These are phyloP conservation scores for Halictus rubicundus DNA, from an alignment of 1,140 invertebrate genomes.

Conservation along the genomic window DNA sequence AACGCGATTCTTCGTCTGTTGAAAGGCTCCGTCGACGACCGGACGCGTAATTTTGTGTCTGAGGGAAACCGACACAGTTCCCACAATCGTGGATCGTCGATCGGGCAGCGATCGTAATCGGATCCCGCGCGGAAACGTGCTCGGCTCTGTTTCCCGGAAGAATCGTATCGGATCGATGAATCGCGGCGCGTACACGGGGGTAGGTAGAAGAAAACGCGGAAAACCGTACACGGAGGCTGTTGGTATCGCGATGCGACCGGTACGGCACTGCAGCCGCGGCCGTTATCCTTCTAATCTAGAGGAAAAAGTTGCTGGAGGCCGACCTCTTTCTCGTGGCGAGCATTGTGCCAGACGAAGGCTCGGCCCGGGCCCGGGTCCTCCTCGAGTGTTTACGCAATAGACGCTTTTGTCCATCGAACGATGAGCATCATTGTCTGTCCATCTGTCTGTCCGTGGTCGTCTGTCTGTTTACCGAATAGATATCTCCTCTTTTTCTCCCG, in stretches of 20 bases:
- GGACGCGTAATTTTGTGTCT: background rate
- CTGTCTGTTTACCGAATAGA: conserved; percentile 80
- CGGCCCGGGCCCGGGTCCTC: conserved; percentile 53
- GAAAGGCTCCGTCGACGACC: too few species aligned
- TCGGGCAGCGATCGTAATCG: conserved; percentile 31
- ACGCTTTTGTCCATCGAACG: conserved; percentile 79
- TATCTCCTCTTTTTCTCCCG: conserved; percentile 47
- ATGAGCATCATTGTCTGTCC: conserved; percentile 79
- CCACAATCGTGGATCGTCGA: conserved; percentile 2
- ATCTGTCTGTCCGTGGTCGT: conserved; percentile 64
- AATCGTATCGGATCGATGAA: conserved; percentile 33
- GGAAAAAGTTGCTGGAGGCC: conserved; percentile 38
- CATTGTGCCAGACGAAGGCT: conserved; percentile 39
- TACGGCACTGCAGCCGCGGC: background rate
- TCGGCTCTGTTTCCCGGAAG: background rate
- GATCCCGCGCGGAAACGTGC: background rate
- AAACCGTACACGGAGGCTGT: background rate
- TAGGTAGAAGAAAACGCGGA: background rate
- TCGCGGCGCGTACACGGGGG: background rate
- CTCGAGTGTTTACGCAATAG: conserved; percentile 80
- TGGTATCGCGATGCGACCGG: too few species aligned
- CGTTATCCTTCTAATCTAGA: conserved; percentile 33
- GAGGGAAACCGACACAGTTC: background rate
- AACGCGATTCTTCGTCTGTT: too few species aligned
- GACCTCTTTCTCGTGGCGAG: conserved; percentile 40